Evolutionary conservation across 2,797 vertebrate genomes (phyloP).

Genomic region (Mus minutoides): DNA sequence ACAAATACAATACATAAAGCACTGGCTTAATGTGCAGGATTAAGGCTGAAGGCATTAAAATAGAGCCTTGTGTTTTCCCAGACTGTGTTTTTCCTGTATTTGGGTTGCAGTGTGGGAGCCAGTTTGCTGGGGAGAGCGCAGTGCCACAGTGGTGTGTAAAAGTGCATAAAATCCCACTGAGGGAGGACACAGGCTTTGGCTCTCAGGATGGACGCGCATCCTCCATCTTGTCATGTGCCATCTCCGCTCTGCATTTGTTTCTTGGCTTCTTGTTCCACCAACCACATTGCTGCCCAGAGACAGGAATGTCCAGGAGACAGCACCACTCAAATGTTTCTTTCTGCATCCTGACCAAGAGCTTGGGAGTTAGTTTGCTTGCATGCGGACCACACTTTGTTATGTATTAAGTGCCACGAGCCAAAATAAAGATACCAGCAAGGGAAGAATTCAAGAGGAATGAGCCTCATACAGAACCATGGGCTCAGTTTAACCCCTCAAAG

Average conservation of each 20-base stretch:
- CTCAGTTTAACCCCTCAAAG: conserved; percentile 55
- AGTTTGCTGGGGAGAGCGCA: not conserved
- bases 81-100: not conserved
- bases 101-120: not conserved
- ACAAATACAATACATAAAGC: not conserved
- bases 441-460: conserved; percentile 22
- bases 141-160: not conserved
- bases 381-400: not conserved
- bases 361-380: not conserved
- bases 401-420: conserved; percentile 48
- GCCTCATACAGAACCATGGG: not conserved
- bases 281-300: not conserved
- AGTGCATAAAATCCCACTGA: not conserved
- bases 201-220: not conserved
- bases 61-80: not conserved
- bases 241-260: conserved; percentile 17
- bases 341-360: not conserved
- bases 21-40: not conserved
- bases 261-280: fast-evolving
- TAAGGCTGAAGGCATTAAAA: not conserved
- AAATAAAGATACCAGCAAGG: conserved; percentile 48
- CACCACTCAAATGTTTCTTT: fast-evolving
- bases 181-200: not conserved
- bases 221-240: not conserved
- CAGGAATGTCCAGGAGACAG: not conserved